These are phyloP conservation scores for Ochotona curzoniae DNA, from an alignment of 2,113 vertebrate species.

Conservation along the genomic window DNA sequence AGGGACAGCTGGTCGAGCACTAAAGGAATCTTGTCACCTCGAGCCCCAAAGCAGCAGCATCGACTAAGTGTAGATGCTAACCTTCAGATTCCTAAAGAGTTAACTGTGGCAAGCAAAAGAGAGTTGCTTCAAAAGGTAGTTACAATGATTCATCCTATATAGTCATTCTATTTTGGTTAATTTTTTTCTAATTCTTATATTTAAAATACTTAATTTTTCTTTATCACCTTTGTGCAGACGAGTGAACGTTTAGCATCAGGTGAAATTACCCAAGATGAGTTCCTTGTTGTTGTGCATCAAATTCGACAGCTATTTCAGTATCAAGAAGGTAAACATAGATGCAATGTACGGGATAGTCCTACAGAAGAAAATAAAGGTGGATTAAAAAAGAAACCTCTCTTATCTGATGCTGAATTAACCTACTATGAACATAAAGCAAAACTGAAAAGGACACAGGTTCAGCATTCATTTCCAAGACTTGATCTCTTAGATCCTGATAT, in stretches of 20 bases:
- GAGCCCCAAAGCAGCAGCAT: conserved; percentile 93
- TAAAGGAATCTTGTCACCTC: conserved; percentile 90
- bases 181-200: conserved; percentile 41
- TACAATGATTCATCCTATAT: neutral
- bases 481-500: conserved; percentile 89
- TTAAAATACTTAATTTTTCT: conserved; percentile 64
- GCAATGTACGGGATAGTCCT: conserved; percentile 90
- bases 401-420: conserved; percentile 92
- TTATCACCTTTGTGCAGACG: conserved; percentile 86
- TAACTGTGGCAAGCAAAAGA: conserved; percentile 95
- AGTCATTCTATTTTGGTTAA: conserved; percentile 34
- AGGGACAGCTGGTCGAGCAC: conserved; percentile 88
- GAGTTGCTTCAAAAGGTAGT: conserved; percentile 96
- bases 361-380: conserved; percentile 87
- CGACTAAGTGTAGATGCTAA: conserved; percentile 98
- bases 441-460: conserved; percentile 95
- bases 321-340: conserved; percentile 95
- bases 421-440: conserved; percentile 98
- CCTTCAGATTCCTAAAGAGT: conserved; percentile 96
- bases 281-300: conserved; percentile 96
- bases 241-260: conserved; percentile 93
- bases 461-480: conserved; percentile 90
- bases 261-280: conserved; percentile 96
- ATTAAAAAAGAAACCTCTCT: conserved; percentile 91
- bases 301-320: conserved; percentile 98